phyloP scores from a whole-genome alignment of 2,113 vertebrate species.

The Geococcyx californianus region DNA sequence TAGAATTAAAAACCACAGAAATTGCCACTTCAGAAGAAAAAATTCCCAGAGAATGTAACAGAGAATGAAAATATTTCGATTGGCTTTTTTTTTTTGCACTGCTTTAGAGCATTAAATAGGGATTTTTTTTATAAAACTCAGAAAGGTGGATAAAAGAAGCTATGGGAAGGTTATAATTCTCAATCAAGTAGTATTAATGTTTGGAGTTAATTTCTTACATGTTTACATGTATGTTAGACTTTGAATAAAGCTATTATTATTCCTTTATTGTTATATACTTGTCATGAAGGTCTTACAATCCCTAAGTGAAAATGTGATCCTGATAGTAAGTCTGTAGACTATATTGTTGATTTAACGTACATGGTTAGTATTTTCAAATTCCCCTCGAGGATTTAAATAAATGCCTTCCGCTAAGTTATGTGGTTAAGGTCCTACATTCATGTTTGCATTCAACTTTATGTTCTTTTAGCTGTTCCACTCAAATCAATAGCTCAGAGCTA shows the following conservation, averaged over 20 bases:
- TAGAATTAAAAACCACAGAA: slow-evolving; percentile 44
- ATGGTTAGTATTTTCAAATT: background rate
- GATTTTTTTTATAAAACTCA: background rate
- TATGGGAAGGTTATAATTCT: background rate
- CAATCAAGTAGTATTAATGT: background rate
- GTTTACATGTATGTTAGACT: background rate
- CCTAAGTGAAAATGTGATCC: background rate
- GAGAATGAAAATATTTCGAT: background rate
- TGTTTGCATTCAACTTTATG: background rate
- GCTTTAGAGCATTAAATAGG: background rate
- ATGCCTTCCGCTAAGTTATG: background rate
- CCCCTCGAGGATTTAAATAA: background rate
- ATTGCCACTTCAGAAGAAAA: slow-evolving; percentile 50
- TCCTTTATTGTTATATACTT: background rate
- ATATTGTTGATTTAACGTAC: background rate
- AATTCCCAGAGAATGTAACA: background rate
- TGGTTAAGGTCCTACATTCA: background rate
- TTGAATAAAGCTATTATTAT: background rate
- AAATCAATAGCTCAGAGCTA: background rate
- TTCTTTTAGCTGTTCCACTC: background rate
- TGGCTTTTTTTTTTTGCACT: background rate
- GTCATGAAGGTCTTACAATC: background rate
- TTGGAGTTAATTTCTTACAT: background rate
- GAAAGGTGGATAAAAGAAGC: background rate
- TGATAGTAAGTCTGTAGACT: background rate